phyloP scores from a whole-genome alignment of 2,888 invertebrate genomes.

The Oscheius myriophilus region DNA sequence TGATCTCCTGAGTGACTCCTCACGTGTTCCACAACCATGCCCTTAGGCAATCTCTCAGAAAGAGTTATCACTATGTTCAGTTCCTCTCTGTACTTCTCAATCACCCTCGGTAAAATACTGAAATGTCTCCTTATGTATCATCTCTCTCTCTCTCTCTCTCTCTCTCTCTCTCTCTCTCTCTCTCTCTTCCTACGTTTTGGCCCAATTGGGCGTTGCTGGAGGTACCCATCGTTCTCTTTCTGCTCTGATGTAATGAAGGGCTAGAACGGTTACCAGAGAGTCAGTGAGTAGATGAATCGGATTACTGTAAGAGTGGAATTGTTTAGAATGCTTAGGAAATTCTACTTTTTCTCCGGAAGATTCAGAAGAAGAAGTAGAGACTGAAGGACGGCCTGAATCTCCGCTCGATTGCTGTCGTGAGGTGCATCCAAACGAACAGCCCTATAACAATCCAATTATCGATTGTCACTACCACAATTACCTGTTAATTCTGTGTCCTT shows the following conservation, averaged over 20 bases:
- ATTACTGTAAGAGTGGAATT: background rate
- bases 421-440: slow-evolving; percentile 6
- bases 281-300: slow-evolving; percentile 7
- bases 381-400: slow-evolving; percentile 16
- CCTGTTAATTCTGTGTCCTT: slow-evolving; percentile 4
- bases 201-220: background rate
- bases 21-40: background rate
- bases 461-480: background rate
- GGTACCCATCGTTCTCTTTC: background rate
- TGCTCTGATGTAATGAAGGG: background rate
- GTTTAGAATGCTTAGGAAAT: background rate
- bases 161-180: background rate
- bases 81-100: background rate
- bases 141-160: no score
- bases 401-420: slow-evolving; percentile 13
- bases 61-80: background rate
- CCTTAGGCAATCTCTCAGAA: background rate
- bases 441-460: slow-evolving; percentile 2
- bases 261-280: slow-evolving; percentile 7
- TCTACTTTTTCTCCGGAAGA: background rate
- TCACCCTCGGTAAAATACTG: no score
- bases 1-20: slow-evolving; percentile 15
- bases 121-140: no score
- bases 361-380: slow-evolving; percentile 2
- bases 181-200: background rate